Evolutionary conservation across 2,888 invertebrate genomes (phyloP).

Genomic region (Trissolcus japonicus): DNA sequence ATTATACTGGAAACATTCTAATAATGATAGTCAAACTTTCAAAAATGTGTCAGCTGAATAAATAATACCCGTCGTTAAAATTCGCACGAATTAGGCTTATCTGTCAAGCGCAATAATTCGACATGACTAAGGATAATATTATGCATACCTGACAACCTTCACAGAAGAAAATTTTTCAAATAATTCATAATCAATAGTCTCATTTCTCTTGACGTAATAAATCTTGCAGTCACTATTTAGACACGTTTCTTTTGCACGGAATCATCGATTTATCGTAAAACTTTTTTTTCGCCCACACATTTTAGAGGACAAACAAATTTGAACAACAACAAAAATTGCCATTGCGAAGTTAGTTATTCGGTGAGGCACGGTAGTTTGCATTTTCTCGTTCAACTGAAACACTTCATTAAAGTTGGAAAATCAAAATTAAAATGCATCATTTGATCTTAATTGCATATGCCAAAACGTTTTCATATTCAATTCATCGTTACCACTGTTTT

Average conservation of each 20-base stretch:
- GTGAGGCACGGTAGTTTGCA: conserved; percentile 1
- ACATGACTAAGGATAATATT: conserved; percentile 3
- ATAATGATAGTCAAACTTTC: no score
- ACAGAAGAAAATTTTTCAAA: conserved; percentile 10
- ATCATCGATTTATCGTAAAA: conserved; percentile 28
- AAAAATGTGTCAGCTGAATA: no score
- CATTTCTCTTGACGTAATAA: conserved; percentile 23
- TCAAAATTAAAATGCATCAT: no score
- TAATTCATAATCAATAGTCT: conserved; percentile 42
- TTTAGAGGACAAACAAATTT: no score
- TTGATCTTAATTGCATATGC: no score
- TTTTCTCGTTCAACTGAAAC: conserved; percentile 1
- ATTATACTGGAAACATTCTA: no score
- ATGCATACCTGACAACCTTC: conserved; percentile 18
- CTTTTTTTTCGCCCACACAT: neutral
- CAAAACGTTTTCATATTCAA: no score
- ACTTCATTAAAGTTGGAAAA: no score
- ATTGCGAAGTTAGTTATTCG: neutral
- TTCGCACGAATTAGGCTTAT: no score
- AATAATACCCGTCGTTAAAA: no score
- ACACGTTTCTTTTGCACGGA: conserved; percentile 26
- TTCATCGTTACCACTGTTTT: no score
- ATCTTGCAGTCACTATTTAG: conserved; percentile 36
- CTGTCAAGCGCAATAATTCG: conserved; percentile 4
- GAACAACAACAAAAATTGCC: no score